A percentile compares a stretch with the other conserved stretches of the same genome.
phyloP scores from a whole-genome alignment of 1,140 invertebrate genomes.

The Drosophila setifemur region DNA sequence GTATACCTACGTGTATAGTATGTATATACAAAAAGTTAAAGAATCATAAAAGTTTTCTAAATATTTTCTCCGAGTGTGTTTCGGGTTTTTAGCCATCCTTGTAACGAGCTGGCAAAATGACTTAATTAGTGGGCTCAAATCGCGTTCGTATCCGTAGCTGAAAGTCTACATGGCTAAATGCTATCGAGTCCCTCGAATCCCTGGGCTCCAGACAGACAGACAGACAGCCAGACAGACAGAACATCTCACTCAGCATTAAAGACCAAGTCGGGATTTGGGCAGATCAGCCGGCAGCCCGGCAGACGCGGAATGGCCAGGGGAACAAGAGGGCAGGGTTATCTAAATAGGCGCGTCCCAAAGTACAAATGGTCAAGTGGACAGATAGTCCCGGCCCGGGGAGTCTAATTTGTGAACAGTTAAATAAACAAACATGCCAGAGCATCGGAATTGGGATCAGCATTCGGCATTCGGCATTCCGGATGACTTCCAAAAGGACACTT shows the following conservation, averaged over 20 bases:
- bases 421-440: conserved; percentile 70
- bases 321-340: conserved; percentile 50
- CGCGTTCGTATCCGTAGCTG: conserved; percentile 13
- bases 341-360: conserved; percentile 79
- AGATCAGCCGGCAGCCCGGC: conserved; percentile 6
- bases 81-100: conserved; percentile 22
- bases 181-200: conserved; percentile 35
- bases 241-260: conserved; percentile 55
- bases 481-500: conserved; percentile 37
- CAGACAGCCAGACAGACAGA: conserved; percentile 11
- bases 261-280: conserved; percentile 30
- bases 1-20: too few relatives aligned
- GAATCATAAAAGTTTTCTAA: too few relatives aligned
- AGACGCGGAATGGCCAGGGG: background rate
- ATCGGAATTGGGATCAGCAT: background rate
- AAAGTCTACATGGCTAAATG: conserved; percentile 49
- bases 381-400: conserved; percentile 38
- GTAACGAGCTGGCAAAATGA: conserved; percentile 78
- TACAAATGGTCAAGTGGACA: conserved; percentile 74
- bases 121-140: conserved; percentile 60
- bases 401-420: conserved; percentile 81
- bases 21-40: too few relatives aligned
- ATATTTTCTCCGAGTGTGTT: conserved; percentile 3
- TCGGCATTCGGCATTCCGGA: background rate
- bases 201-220: background rate